Evolutionary conservation across 2,797 vertebrate genomes (phyloP).

Genomic region (Sandelia bainsii): DNA sequence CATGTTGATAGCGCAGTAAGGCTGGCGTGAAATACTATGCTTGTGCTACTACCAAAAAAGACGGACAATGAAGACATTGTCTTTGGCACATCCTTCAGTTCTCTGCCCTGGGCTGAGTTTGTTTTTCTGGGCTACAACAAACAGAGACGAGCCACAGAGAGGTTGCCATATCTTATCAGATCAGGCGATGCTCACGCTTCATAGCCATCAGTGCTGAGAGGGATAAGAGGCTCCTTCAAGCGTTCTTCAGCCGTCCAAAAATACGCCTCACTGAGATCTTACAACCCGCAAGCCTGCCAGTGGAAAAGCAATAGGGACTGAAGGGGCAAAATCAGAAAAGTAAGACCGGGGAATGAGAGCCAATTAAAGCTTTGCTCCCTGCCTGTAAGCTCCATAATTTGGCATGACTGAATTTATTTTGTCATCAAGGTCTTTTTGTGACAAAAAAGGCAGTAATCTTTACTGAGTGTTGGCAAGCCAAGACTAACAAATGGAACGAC

Average conservation of each 20-base stretch:
- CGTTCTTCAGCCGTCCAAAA: constrained; percentile 41
- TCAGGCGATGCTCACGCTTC: constrained; percentile 57
- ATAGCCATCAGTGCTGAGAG: constrained; percentile 38
- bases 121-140: constrained; percentile 35
- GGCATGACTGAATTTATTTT: constrained; percentile 50
- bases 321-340: constrained; percentile 34
- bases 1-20: neutral
- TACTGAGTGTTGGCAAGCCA: constrained; percentile 18
- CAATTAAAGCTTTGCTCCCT: constrained; percentile 58
- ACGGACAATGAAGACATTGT: constrained; percentile 33
- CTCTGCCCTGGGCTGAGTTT: constrained; percentile 10
- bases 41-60: neutral
- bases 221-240: constrained; percentile 47
- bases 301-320: constrained; percentile 17
- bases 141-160: constrained; percentile 58
- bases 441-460: constrained; percentile 46
- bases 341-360: constrained; percentile 25
- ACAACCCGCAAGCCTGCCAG: constrained; percentile 21
- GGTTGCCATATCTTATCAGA: constrained; percentile 70
- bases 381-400: constrained; percentile 46
- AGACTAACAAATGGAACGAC: constrained; percentile 28
- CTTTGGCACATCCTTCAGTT: neutral
- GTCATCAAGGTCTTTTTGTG: constrained; percentile 52
- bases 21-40: neutral
- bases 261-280: constrained; percentile 40